phyloP scores from a whole-genome alignment of 2,888 invertebrate genomes.

The Bombylius major region DNA sequence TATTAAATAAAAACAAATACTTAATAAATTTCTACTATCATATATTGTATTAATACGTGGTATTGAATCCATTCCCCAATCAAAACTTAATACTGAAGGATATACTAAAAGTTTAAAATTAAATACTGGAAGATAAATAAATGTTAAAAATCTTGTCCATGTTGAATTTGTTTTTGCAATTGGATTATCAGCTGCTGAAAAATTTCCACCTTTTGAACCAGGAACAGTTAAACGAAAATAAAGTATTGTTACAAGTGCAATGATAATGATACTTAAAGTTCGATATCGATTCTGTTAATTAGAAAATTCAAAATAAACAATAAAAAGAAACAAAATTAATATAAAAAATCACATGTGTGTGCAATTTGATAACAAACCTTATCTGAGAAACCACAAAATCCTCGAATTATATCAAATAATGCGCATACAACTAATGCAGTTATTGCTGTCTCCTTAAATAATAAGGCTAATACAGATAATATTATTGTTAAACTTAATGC shows the following conservation, averaged over 20 bases:
- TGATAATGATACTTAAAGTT: constrained; percentile 54
- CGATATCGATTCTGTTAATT: constrained; percentile 52
- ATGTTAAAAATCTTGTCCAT: constrained; percentile 75
- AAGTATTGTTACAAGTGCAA: constrained; percentile 55
- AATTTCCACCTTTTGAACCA: constrained; percentile 55
- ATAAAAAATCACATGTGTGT: too few species aligned
- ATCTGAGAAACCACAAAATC: constrained; percentile 34
- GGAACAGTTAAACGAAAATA: constrained; percentile 68
- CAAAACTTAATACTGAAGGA: constrained; percentile 84
- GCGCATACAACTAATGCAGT: constrained; percentile 84
- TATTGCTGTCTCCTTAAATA: constrained; percentile 92
- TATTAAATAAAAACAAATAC: constrained; percentile 60
- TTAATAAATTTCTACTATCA: constrained; percentile 68
- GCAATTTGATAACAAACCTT: too few species aligned
- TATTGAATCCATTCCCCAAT: constrained; percentile 98
- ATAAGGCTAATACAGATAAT: constrained; percentile 66
- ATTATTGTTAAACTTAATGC: constrained; percentile 49
- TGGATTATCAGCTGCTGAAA: constrained; percentile 92
- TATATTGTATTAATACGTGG: constrained; percentile 65
- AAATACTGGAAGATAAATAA: constrained; percentile 80
- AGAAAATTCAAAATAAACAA: neutral
- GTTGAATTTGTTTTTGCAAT: constrained; percentile 75
- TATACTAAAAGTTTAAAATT: constrained; percentile 79
- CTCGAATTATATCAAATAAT: constrained; percentile 67
- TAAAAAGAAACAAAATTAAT: too few species aligned